Base-by-base conservation (phyloP, 2,113 vertebrate species). In the Pteronura brasiliensis region DNA sequence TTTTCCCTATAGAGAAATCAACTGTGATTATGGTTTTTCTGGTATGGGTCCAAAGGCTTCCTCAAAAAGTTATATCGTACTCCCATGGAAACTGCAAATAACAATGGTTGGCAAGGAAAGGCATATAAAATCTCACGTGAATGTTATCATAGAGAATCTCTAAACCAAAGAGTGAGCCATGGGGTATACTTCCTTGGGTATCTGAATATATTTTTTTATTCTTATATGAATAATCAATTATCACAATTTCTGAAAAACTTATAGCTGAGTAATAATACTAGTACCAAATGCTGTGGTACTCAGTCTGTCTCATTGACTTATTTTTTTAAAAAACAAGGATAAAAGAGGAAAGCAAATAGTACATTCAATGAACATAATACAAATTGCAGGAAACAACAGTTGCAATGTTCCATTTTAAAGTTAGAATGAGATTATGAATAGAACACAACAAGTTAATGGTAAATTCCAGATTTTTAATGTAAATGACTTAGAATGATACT, bases 401-500 rank as follows among this genome's bases (percentile, higher is more conserved):
- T 95, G 27, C 63, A 85, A 86, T 81, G 42, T 65, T 83, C 27
- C 72, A 94, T 79, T 97, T 95, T 90, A 95, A 97, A 95, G 55
- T 9, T 65, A 57, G 36, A 92, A 83, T 87, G 82, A 96, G 88
- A 95, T 97, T 94, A 92, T 94, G 74, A 95, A 90, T 42, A 83
- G 90, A 97, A 90, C 29, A 47, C 77, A 92, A 92, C 52, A 93
- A 89, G 67, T 96, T 90, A 96, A 94, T 84, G 83, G 65, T 59
- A 89, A 96, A 79, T 89, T 94, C 74, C 47, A 96, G 47, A 39
- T 90, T 95, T 89, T 83, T 90, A 88, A 87, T 96, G 80, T 89
- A 97, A 93, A 92, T 97, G 74, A 94, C 71, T 82, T 85, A 39
- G 72, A 93, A 95, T 36, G 92, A 88, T 85, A 85, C 44, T 67